These are phyloP conservation scores for Callithrix jacchus DNA, from an alignment of 2,113 vertebrate genomes.

Conservation along the genomic window DNA sequence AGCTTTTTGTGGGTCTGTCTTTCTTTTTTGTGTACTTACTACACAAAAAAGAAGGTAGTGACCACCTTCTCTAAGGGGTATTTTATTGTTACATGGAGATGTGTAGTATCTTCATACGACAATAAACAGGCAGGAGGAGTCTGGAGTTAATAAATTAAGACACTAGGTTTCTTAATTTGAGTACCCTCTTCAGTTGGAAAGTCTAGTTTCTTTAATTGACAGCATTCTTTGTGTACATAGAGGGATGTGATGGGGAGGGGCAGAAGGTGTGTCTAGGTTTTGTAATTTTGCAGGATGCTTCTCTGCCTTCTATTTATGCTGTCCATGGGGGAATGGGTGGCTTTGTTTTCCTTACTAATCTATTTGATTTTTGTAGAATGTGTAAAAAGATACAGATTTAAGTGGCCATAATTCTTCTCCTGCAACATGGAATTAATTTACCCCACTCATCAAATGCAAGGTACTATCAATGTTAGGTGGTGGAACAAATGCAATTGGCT, in stretches of 20 bases:
- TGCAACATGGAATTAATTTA: not conserved
- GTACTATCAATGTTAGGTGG: not conserved
- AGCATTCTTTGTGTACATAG: not conserved
- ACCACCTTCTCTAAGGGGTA: not conserved
- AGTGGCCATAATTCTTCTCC: not conserved
- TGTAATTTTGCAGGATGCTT: not conserved
- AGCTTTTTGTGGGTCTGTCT: not conserved
- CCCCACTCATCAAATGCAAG: not conserved
- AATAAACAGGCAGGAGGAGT: not conserved
- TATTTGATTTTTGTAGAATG: not conserved
- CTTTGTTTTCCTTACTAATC: not conserved
- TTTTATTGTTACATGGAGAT: no score
- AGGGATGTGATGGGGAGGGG: not conserved
- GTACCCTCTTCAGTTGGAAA: not conserved
- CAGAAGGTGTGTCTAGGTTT: not conserved
- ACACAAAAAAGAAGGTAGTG: no score
- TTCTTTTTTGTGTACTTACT: not conserved
- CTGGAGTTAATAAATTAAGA: not conserved
- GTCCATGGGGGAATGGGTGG: not conserved
- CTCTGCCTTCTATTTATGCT: not conserved
- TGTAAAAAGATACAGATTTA: not conserved
- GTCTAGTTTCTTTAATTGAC: not conserved
- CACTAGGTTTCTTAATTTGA: not conserved
- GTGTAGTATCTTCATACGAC: not conserved
- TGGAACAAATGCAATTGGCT: not conserved